These are phyloP conservation scores for Nesidiocoris tenuis DNA, from an alignment of 2,888 invertebrate species.

Conservation along the genomic window DNA sequence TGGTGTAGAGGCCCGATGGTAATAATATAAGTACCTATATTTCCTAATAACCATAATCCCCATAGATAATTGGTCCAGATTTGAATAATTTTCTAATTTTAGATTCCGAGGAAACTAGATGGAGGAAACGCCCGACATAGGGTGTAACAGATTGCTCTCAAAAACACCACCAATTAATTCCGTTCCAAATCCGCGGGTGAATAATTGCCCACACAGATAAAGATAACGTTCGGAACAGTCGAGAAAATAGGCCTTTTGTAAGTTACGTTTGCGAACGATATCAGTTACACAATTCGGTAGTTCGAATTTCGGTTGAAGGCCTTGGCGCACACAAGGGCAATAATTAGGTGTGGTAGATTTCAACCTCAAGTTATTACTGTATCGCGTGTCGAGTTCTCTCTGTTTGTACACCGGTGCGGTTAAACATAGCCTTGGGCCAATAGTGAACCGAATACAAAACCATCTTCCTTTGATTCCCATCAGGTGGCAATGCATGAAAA, in stretches of 20 bases:
- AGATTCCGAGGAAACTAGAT: too few species aligned
- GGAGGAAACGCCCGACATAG: too few species aligned
- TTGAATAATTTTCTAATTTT: too few species aligned
- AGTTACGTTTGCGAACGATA: not conserved
- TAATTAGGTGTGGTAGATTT: slow-evolving; percentile 17
- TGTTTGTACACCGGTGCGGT: slow-evolving; percentile 9
- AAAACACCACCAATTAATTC: slow-evolving; percentile 3
- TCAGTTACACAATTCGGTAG: slow-evolving; percentile 3
- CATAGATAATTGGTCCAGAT: too few species aligned
- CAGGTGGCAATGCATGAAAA: too few species aligned
- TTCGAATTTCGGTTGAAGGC: not conserved
- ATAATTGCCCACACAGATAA: not conserved
- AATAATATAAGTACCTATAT: too few species aligned
- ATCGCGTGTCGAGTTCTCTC: slow-evolving; percentile 18
- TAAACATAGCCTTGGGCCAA: not conserved
- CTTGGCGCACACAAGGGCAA: slow-evolving; percentile 1
- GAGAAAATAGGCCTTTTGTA: not conserved
- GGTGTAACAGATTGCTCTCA: too few species aligned
- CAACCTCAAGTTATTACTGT: slow-evolving; percentile 21
- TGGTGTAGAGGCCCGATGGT: too few species aligned
- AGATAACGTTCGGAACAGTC: slow-evolving; percentile 3
- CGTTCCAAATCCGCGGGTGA: not conserved
- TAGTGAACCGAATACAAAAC: not conserved
- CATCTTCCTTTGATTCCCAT: too few species aligned
- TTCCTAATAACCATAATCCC: too few species aligned